Base-by-base conservation (phyloP, 2,888 invertebrate species). In the Hoplodrina ambigua region DNA sequence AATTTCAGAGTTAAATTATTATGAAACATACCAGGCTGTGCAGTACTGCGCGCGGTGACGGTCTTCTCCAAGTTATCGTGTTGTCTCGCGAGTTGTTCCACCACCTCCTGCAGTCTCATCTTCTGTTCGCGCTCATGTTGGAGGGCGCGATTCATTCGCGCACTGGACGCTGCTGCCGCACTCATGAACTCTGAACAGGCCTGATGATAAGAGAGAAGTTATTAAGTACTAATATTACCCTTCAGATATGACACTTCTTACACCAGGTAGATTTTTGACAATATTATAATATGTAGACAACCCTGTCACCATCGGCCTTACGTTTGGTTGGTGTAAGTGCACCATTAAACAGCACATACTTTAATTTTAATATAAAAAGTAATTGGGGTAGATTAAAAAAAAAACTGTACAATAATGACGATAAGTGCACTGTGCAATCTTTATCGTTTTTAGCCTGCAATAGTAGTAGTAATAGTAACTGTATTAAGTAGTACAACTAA, bases 101-200 rank as follows among this genome's bases (percentile, higher is more conserved):
- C 99, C 96, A 99, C 98, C 89, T 99, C 99, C 89, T 99, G 99
- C 78, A 99, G 96, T 58, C 99, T 97, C 91, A 98, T 97, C 87
- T 99, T 97, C 94, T 99, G 99, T 83, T 99, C 99, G 30, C 99
- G 97, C 91, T 99, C 99, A 93, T 99, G 98, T 85, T 99, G 98
- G 78, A 99, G 94, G 91, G 99, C 97, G 84, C 98, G 98, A 82
- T 98, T 98, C 98, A 99, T 98, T 83, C 99, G 98, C 72, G 98
- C 97, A 62, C 98, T 98, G 84, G 99, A 99, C 37, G 97, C 97
- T 86, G 99, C 98, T 17, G 99, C 99, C 72, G 99, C 97, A 86
- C 97, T 97, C 88, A 99, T 96, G 94, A 99, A 99, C 88, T 99
- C 99, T 61, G 97, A 97, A 93, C 99, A 99, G 0, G 98, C 98